These are phyloP conservation scores for Protaetia brevitarsis DNA, from an alignment of 1,140 invertebrate species.

Conservation along the genomic window DNA sequence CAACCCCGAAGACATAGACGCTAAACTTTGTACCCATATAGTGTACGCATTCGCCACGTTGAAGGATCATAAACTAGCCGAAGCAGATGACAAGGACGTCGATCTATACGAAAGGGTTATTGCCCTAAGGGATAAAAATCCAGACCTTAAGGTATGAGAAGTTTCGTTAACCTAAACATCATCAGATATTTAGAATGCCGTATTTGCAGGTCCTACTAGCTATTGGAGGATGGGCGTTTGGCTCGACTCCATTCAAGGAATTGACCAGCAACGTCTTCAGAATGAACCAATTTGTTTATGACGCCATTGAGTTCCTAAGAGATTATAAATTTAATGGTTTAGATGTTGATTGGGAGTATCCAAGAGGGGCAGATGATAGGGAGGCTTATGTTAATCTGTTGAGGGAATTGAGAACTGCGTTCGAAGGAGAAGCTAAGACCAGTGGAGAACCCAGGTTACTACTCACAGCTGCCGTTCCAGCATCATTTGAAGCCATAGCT, in stretches of 20 bases:
- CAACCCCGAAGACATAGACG: constrained; percentile 81
- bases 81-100: constrained; percentile 73
- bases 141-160: constrained; percentile 72
- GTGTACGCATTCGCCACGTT: constrained; percentile 91
- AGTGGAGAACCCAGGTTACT: constrained; percentile 77
- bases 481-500: constrained; percentile 87
- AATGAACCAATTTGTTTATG: constrained; percentile 94
- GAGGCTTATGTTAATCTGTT: constrained; percentile 76
- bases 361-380: constrained; percentile 81
- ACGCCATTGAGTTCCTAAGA: constrained; percentile 87
- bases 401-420: constrained; percentile 80
- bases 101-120: constrained; percentile 84
- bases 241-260: constrained; percentile 89
- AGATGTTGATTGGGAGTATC: constrained; percentile 98
- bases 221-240: constrained; percentile 93
- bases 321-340: constrained; percentile 91
- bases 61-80: constrained; percentile 76
- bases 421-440: constrained; percentile 73
- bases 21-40: constrained; percentile 85
- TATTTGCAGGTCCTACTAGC: constrained; percentile 76
- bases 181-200: not conserved
- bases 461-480: constrained; percentile 86
- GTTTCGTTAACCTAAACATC: no score
- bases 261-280: constrained; percentile 85
- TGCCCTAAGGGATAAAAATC: constrained; percentile 82